These are phyloP conservation scores for Nymphicus hollandicus DNA, from an alignment of 2,113 vertebrate genomes.

Conservation along the genomic window DNA sequence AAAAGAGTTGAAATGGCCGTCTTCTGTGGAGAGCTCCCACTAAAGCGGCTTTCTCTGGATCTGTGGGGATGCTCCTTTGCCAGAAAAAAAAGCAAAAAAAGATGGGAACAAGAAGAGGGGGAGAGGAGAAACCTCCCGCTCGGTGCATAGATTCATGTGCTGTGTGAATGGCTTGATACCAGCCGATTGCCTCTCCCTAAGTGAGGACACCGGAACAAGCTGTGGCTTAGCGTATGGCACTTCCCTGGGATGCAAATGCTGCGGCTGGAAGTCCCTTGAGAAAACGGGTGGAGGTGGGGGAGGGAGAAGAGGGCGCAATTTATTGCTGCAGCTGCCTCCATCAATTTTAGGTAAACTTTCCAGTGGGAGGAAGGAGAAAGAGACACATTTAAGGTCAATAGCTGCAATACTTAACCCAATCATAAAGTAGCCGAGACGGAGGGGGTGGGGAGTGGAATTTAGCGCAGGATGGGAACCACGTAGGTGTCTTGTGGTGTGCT, in stretches of 20 bases:
- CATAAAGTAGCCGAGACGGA: neutral
- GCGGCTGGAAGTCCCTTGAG: neutral
- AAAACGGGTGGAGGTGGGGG: too few species aligned
- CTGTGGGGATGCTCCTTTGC: neutral
- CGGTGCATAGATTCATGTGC: neutral
- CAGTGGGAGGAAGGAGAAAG: neutral
- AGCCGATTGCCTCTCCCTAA: neutral
- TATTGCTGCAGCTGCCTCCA: neutral
- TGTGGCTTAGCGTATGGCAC: fast-evolving
- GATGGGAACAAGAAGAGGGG: neutral
- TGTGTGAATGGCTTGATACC: neutral
- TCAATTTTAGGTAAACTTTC: neutral
- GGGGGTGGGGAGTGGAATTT: neutral
- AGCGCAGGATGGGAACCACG: neutral
- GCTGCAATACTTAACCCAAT: neutral
- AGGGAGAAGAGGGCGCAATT: neutral
- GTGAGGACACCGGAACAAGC: neutral
- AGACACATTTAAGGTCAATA: neutral
- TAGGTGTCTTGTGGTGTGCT: neutral
- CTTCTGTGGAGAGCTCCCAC: neutral
- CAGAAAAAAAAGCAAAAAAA: too few species aligned
- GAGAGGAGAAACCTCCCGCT: neutral
- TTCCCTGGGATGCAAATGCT: neutral
- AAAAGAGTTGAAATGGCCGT: neutral
- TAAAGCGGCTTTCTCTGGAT: neutral